Base-by-base conservation (phyloP, 2,797 vertebrate species). In the Tinamus major region DNA sequence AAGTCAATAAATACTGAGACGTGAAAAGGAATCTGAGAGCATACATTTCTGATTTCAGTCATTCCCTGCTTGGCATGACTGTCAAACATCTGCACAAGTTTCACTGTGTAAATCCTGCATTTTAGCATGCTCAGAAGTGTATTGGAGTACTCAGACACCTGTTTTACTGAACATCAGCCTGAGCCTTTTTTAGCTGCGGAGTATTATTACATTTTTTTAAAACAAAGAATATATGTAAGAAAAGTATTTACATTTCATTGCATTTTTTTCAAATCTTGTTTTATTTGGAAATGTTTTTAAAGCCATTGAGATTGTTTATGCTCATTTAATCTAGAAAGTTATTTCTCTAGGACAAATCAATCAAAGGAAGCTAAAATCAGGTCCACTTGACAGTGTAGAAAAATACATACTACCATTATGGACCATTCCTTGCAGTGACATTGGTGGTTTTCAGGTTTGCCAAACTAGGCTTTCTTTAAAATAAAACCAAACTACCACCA, bases 301-400 rank as follows among this genome's bases (percentile, higher is more conserved):
- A 94, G 71, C 17, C 41, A 53, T 70, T 92, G 62, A 35, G 76
- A 74, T 78, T 86, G 64, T 84, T 95, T 90, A 82, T 79, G 63
- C 80, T 94, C 87, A 65, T 80, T 90, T 89, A 65, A 83, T 84
- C 62, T 76, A 80, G 70, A 79, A 80, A 58, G 42, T 26, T 67
- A 67, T 24, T 67, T 85, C 55, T 94, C 71, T 71, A 85, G 82
- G 77, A n/a, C 87, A 86, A 89, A 87, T 81, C 82, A 80, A 79
- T 83, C 76, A 87, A 92, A 86, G 70, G 63, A 92, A 96, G 87
- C 89, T 78, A 88, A 93, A 89, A 42, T 39, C 51, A 90, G 42
- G 87, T 74, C 84, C 79, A 46, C 51, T 70, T 90, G 85, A 55
- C 61, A 53, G 41, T n/a, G 74, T 59, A 79, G 35, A 51, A 58